phyloP scores from a whole-genome alignment of 2,113 vertebrate genomes.

The Dermatemys mawii region DNA sequence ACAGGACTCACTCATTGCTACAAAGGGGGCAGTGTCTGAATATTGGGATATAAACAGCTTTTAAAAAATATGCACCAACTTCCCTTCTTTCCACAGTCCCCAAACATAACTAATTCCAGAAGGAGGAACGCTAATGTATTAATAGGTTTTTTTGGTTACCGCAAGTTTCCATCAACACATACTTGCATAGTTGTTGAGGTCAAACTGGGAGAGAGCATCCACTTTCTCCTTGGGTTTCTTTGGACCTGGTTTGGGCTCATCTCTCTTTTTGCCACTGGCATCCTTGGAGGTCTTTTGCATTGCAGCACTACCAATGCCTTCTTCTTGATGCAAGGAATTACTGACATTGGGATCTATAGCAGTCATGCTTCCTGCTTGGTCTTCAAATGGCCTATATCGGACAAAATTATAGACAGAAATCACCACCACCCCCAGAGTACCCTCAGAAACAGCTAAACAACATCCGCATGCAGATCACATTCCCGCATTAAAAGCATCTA shows the following conservation, averaged over 20 bases:
- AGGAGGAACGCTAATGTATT: background rate
- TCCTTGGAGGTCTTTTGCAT: slow-evolving; percentile 86
- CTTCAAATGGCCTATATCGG: slow-evolving; percentile 79
- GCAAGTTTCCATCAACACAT: slow-evolving; percentile 58
- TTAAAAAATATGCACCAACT: background rate
- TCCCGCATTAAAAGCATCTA: accelerated
- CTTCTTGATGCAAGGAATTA: slow-evolving; percentile 81
- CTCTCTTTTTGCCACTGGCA: slow-evolving; percentile 86
- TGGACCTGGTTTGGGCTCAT: slow-evolving; percentile 89
- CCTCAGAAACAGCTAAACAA: background rate
- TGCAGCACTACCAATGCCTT: slow-evolving; percentile 61
- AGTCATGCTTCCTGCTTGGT: slow-evolving; percentile 69
- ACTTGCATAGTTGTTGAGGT: slow-evolving; percentile 99
- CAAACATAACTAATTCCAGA: background rate
- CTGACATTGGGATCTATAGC: slow-evolving; percentile 65
- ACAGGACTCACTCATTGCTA: background rate
- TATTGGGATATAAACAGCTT: background rate
- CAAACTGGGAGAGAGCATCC: slow-evolving; percentile 97
- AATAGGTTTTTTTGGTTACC: background rate
- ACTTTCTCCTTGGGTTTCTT: slow-evolving; percentile 97
- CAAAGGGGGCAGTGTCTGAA: background rate
- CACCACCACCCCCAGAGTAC: background rate
- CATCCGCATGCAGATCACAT: background rate
- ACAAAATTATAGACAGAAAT: background rate
- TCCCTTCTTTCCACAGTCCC: background rate